These are phyloP conservation scores for Athalia circularis DNA, from an alignment of 2,888 invertebrate genomes.

Conservation along the genomic window DNA sequence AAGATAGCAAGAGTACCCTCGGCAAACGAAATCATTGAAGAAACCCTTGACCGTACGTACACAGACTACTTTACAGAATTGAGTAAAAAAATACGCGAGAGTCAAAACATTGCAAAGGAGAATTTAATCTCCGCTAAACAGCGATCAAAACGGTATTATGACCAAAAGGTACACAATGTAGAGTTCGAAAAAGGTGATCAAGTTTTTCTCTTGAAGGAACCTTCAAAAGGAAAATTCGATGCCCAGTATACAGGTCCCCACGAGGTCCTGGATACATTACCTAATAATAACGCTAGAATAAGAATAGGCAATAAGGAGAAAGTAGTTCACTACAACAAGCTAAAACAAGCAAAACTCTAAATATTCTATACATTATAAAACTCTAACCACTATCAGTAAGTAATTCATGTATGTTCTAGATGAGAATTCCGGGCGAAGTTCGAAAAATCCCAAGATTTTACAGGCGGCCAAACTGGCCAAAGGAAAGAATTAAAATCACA, in stretches of 20 bases:
- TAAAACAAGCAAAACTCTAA: background rate
- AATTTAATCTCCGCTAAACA: conserved; percentile 47
- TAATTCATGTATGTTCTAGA: too few relatives aligned
- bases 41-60: conserved; percentile 43
- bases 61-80: conserved; percentile 45
- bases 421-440: too few relatives aligned
- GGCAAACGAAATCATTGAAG: background rate
- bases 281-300: conserved; percentile 1
- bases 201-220: conserved; percentile 46
- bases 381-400: too few relatives aligned
- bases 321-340: conserved; percentile 7
- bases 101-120: conserved; percentile 36
- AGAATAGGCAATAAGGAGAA: conserved; percentile 9
- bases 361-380: too few relatives aligned
- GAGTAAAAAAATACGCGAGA: background rate
- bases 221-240: conserved; percentile 1
- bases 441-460: too few relatives aligned
- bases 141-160: conserved; percentile 49
- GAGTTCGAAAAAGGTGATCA: conserved; percentile 47
- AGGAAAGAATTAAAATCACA: too few relatives aligned
- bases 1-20: conserved; percentile 49
- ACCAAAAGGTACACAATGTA: conserved; percentile 37
- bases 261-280: background rate
- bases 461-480: too few relatives aligned
- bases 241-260: conserved; percentile 17